Percentiles rank a stretch among this genome's conserved stretches.
Evolutionary conservation across 2,888 invertebrate genomes (phyloP).

Genomic region (Rhagonycha fulva): DNA sequence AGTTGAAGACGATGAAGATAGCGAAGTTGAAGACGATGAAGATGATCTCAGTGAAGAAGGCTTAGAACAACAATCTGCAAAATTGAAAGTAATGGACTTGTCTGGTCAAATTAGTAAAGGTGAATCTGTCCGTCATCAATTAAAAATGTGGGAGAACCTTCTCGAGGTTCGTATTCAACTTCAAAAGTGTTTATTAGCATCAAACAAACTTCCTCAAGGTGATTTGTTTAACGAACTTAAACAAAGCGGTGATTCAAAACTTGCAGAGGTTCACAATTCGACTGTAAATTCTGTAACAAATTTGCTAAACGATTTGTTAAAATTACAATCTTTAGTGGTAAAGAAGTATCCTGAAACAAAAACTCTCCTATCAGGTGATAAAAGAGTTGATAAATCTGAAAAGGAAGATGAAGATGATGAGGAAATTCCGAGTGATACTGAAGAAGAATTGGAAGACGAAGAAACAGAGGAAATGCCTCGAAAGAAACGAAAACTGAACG

Average conservation of each 20-base stretch:
- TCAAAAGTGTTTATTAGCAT: conserved; percentile 76
- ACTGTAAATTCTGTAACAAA: conserved; percentile 61
- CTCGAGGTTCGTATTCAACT: conserved; percentile 86
- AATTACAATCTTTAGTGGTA: conserved; percentile 64
- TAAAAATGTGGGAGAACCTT: conserved; percentile 81
- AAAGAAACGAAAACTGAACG: conserved; percentile 62
- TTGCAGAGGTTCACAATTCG: conserved; percentile 58
- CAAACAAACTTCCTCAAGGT: conserved; percentile 79
- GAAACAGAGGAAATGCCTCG: conserved; percentile 45
- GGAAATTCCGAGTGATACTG: conserved; percentile 68
- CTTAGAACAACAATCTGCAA: conserved; percentile 58
- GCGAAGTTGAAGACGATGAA: conserved; percentile 28
- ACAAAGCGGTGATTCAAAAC: conserved; percentile 55
- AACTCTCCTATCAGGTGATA: conserved; percentile 46
- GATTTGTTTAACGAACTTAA: conserved; percentile 58
- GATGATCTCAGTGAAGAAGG: conserved; percentile 41
- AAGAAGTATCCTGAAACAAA: conserved; percentile 74
- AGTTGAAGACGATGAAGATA: conserved; percentile 23
- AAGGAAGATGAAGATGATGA: conserved; percentile 52
- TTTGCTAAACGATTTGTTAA: conserved; percentile 67
- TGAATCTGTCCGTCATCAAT: conserved; percentile 69
- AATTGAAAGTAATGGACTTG: conserved; percentile 59
- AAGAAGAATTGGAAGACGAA: conserved; percentile 55
- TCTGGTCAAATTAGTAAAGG: conserved; percentile 69
- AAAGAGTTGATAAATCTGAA: background rate